These are phyloP conservation scores for Theocolax elegans DNA, from an alignment of 1,140 invertebrate species.

Conservation along the genomic window DNA sequence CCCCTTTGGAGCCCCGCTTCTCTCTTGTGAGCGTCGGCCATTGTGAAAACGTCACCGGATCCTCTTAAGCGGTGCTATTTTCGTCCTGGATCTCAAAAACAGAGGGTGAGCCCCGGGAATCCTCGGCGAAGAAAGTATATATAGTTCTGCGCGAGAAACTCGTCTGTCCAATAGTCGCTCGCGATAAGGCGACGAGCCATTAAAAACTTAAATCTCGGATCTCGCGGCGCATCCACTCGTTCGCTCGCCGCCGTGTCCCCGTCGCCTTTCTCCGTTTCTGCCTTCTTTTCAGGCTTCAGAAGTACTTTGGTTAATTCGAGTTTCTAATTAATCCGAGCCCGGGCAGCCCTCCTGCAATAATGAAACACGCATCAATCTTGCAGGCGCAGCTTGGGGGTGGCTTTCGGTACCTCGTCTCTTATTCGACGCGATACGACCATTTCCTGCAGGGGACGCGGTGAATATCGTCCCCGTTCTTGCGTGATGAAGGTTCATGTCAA, in stretches of 20 bases:
- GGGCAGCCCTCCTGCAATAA: not conserved
- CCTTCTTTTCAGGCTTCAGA: not conserved
- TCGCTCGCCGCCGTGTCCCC: not conserved
- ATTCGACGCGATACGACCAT: no score
- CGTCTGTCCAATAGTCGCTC: conserved; percentile 40
- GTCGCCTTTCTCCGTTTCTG: not conserved
- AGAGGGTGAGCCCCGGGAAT: conserved; percentile 27
- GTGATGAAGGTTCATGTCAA: no score
- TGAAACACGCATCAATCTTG: conserved; percentile 1
- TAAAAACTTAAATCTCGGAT: conserved; percentile 53
- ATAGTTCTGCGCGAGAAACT: not conserved
- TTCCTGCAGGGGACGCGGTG: no score
- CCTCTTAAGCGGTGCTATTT: conserved; percentile 48
- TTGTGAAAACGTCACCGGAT: conserved; percentile 48
- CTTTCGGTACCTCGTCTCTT: no score
- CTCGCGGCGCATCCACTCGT: not conserved
- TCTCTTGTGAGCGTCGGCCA: conserved; percentile 29
- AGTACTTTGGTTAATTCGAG: conserved; percentile 44
- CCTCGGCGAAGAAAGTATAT: not conserved
- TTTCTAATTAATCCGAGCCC: conserved; percentile 47
- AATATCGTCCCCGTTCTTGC: no score
- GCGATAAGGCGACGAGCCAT: conserved; percentile 49
- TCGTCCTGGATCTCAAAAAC: conserved; percentile 43
- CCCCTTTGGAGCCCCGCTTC: not conserved
- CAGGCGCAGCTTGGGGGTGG: no score